These are phyloP conservation scores for Steinernema scapterisci DNA, from an alignment of 2,888 invertebrate genomes.

Conservation along the genomic window DNA sequence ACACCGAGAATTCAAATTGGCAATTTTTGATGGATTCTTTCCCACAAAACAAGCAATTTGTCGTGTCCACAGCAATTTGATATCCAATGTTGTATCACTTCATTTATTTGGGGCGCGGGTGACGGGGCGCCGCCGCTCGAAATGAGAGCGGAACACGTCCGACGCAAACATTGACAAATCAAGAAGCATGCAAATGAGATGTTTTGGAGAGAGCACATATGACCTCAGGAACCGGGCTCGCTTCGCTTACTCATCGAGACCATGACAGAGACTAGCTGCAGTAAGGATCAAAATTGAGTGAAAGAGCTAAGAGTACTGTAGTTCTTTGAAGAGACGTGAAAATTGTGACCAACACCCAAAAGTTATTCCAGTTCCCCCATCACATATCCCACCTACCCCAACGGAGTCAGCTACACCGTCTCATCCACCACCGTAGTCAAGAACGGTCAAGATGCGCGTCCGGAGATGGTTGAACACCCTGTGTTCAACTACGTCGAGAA, in stretches of 20 bases:
- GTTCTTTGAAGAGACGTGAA: too few species aligned
- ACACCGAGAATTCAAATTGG: background rate
- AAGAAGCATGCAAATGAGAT: background rate
- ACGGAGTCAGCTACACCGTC: constrained; percentile 55
- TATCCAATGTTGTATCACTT: background rate
- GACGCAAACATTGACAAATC: background rate
- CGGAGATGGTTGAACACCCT: constrained; percentile 65
- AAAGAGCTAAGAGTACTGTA: too few species aligned
- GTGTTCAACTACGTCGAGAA: constrained; percentile 67
- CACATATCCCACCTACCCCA: constrained; percentile 65
- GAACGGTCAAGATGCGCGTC: constrained; percentile 48
- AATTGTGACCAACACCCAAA: too few species aligned
- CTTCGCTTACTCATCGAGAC: too few species aligned
- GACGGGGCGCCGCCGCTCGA: background rate
- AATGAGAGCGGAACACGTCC: background rate
- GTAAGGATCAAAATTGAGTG: too few species aligned
- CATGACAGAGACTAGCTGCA: too few species aligned
- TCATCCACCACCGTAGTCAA: constrained; percentile 57
- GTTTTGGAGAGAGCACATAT: too few species aligned
- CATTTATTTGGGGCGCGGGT: background rate
- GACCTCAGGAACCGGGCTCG: too few species aligned
- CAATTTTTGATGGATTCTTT: background rate
- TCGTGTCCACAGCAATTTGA: background rate
- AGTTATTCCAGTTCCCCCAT: constrained; percentile 46
- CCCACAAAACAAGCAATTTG: background rate